A percentile compares a stretch with the other conserved stretches of the same genome.
These are phyloP conservation scores for Charina bottae DNA, from an alignment of 2,113 vertebrate species.

Conservation along the genomic window DNA sequence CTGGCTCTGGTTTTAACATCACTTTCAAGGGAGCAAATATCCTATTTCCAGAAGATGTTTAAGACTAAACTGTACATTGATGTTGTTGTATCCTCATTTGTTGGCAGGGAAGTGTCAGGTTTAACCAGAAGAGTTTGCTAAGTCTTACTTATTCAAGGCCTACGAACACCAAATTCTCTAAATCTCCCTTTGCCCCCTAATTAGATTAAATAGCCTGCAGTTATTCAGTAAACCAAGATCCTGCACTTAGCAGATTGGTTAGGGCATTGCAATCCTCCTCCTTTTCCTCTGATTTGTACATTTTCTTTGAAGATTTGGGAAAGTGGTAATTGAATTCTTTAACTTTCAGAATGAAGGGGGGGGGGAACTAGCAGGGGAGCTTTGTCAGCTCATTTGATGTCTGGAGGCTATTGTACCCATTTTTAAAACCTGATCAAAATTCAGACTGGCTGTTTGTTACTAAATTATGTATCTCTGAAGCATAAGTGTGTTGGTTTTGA, in stretches of 20 bases:
- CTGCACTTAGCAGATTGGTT: constrained; percentile 31
- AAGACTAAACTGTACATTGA: too few species aligned
- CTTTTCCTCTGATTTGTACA: constrained; percentile 58
- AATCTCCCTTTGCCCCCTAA: neutral
- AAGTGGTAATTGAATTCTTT: constrained; percentile 57
- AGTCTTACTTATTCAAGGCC: neutral
- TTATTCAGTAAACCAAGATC: constrained; percentile 4
- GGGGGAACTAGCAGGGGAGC: constrained; percentile 66
- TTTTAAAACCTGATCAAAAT: constrained; percentile 80
- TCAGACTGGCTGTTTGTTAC: constrained; percentile 76
- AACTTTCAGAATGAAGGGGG: constrained; percentile 60
- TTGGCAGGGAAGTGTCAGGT: constrained; percentile 20
- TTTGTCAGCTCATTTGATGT: constrained; percentile 76
- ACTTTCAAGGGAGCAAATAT: neutral
- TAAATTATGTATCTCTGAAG: constrained; percentile 84
- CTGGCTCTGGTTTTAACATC: neutral
- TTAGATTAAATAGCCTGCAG: constrained; percentile 7
- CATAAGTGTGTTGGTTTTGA: constrained; percentile 78
- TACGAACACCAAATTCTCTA: neutral
- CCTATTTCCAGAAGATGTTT: neutral
- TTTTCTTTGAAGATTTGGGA: constrained; percentile 64
- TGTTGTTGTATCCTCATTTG: constrained; percentile 15
- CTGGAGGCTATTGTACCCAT: constrained; percentile 71
- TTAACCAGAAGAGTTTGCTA: constrained; percentile 16
- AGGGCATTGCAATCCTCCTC: neutral